Percentiles rank a stretch among this genome's conserved stretches.
phyloP scores from a whole-genome alignment of 2,797 vertebrate genomes.

The Rhinophrynus dorsalis region DNA sequence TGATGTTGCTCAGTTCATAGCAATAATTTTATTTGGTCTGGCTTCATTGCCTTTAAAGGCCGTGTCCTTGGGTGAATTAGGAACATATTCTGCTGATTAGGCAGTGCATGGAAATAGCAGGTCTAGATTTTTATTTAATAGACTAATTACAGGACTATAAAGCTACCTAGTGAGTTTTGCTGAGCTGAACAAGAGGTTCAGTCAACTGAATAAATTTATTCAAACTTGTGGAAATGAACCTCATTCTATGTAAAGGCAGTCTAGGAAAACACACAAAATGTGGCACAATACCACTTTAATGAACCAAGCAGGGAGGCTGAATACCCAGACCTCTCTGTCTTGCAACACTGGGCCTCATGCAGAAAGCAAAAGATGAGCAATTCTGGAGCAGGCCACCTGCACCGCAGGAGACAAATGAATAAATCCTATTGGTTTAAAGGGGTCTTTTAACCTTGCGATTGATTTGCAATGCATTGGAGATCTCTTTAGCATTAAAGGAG shows the following conservation, averaged over 20 bases:
- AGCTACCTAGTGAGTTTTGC: slow-evolving; percentile 82
- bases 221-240: slow-evolving; percentile 82
- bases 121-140: slow-evolving; percentile 78
- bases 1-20: neutral
- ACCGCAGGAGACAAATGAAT: no score
- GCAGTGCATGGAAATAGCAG: slow-evolving; percentile 79
- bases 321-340: slow-evolving; percentile 74
- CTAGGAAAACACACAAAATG: slow-evolving; percentile 85
- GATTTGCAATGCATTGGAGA: no score
- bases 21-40: slow-evolving; percentile 80
- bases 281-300: slow-evolving; percentile 82
- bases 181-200: slow-evolving; percentile 80
- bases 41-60: slow-evolving; percentile 77
- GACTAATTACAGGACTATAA: slow-evolving; percentile 83
- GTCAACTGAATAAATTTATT: slow-evolving; percentile 86
- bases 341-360: slow-evolving; percentile 66
- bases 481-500: no score
- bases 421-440: no score
- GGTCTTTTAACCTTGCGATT: no score
- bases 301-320: slow-evolving; percentile 79
- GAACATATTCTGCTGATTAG: slow-evolving; percentile 77
- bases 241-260: slow-evolving; percentile 76
- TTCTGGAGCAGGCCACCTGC: no score
- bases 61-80: slow-evolving; percentile 76
- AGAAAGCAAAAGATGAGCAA: no score